Base-by-base conservation (phyloP, 2,888 invertebrate genomes). In the Chymomyza amoena region DNA sequence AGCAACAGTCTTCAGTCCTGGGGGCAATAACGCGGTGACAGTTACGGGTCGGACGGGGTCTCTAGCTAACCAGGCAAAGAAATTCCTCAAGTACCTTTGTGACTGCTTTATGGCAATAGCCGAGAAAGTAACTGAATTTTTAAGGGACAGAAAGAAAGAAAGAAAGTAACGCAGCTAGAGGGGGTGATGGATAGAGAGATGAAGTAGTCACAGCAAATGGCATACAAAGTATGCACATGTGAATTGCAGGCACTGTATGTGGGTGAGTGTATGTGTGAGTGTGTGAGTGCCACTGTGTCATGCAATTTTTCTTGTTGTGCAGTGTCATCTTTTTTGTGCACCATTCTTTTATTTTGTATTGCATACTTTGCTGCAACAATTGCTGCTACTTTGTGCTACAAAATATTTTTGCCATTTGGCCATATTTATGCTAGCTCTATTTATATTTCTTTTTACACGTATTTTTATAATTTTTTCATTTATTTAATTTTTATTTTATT, bases 61-160 rank as follows among this genome's bases (percentile, higher is more conserved):
- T 57, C 15, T 4, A 56, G 64, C 70, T 72, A 73, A 77, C 78
- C 84, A 76, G 77, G 69, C 80, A 75, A 72, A 77, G 75, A 74
- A 82, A 85, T 82, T 77, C 73, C 72, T 68, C 70, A 73, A 80
- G 83, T 75, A 75, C 81, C 79, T 77, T 64, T 73, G 70, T 67
- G 76, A 75, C 75, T 84, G 70, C 70, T 75, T 74, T 70, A 74
- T 67, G 69, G 61, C 9, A 45, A 45, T 45, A 28, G 57, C 20
- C 13, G 15, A 25, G 57, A 45, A 45, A 45, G 39, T 45, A 45
- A 13, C 39, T 45, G 39, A 6, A 45, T 13, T 13, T 45, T 4
- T 45, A 45, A 13, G 39, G 39, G 10, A 10, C 2, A 45, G 39
- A 45, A 45, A 45, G 39, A 7, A 36, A 36, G 10, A 10, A 13